Evolutionary conservation across 2,888 invertebrate species (phyloP).

Genomic region (Cheilosia variabilis): DNA sequence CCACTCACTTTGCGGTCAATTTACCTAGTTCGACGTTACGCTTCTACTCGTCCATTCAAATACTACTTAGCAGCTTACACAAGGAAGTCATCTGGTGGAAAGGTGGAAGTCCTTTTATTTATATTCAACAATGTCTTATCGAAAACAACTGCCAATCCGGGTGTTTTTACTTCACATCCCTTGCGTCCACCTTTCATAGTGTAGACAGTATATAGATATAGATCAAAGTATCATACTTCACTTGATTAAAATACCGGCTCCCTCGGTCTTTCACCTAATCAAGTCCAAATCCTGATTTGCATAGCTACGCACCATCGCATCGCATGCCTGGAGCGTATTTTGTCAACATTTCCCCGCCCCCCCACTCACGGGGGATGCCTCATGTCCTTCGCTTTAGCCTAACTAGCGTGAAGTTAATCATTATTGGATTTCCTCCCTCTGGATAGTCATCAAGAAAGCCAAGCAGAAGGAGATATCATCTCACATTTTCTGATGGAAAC

Average conservation of each 20-base stretch:
- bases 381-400: conserved; percentile 11
- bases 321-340: conserved; percentile 50
- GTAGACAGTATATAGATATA: no score
- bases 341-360: conserved; percentile 26
- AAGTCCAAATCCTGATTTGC: conserved; percentile 61
- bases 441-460: conserved; percentile 48
- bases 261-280: conserved; percentile 38
- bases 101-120: neutral
- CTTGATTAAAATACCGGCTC: conserved; percentile 54
- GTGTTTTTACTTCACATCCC: conserved; percentile 10
- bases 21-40: neutral
- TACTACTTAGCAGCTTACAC: neutral
- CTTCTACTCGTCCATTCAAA: neutral
- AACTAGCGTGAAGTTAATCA: conserved; percentile 62
- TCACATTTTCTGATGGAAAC: neutral
- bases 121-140: neutral
- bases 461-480: conserved; percentile 36
- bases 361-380: neutral
- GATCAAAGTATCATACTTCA: conserved; percentile 54
- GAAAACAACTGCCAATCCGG: conserved; percentile 8
- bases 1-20: neutral
- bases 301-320: conserved; percentile 56
- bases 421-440: conserved; percentile 65
- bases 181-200: conserved; percentile 6
- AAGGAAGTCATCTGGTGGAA: neutral